Base-by-base conservation (phyloP, 92 coral and sea anemone genomes). In the Actinernus sp. region DNA sequence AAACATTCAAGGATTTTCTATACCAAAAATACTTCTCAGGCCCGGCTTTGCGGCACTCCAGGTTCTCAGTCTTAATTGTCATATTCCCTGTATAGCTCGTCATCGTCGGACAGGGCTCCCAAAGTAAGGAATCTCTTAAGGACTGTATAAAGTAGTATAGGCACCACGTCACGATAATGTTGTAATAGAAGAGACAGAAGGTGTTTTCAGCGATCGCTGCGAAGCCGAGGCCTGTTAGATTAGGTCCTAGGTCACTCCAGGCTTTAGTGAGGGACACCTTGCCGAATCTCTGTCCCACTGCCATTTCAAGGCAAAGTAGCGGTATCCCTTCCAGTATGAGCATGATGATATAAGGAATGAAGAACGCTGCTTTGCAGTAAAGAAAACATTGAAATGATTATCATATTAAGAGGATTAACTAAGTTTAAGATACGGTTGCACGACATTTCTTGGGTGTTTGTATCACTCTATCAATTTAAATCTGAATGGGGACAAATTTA, bases 1-100 rank as follows among this genome's bases (percentile, higher is more conserved):
- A 65, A 2, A 69, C 76, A 49, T 74, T 70, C 23, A 94, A 75
- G 28, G 97, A 83, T 49, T 81, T 67, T 56, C 93, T 58, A 55
- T 91, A 94, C 98, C 98, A 94, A 64, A 82, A 94, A 72, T 87
- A 91, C 78, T 72, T 74, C 46, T 93, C 85, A 0, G 98, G 89
- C 18, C 86, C 82, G 50, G 84, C 55, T 43, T 61, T 67, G 2
- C 57, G 18, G 58, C 99, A 95, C 65, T 95, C 99, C 4, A 71
- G 49, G 19, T 82, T 68, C 25, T 25, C 27, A 17, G 81, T 71
- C 61, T 28, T 25, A 22, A 65, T 55, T 22, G 75, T 81, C 62
- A 62, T 31, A 45, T 65, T 78, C 26, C 68, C 38, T 31, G 63
- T 50, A 53, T 21, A 60, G 1, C 40, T 34, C 16, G 44, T 37